Base-by-base conservation (phyloP, 2,797 vertebrate genomes). In the Labeo calbasu region DNA sequence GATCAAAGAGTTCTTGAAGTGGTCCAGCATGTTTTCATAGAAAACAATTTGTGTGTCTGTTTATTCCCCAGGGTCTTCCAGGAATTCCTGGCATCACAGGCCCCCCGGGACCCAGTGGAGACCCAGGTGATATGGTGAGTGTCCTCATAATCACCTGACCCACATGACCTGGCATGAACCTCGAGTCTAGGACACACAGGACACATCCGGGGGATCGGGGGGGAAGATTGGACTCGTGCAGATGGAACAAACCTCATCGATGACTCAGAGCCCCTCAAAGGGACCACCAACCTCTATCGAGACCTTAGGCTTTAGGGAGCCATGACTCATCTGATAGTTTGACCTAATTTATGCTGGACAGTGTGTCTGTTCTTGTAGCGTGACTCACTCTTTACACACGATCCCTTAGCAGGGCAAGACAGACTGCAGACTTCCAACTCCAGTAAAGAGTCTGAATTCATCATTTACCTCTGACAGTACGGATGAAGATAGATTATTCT, bases 101-200 rank as follows among this genome's bases (percentile, higher is more conserved):
- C 0, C 95, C 96, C 57, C 93, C 95, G 70, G 97, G 97, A 87
- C 95, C 94, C 51, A 90, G 91, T 0, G 97, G 97, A 84, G 97
- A 98, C 88, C 94, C 92, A 0, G 97, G 97, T 46, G 95, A 95
- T 72, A 72, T 89, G 95, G 97, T 99, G 91, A 92, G 95, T 91
- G 63, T 75, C 40, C 53, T 36, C 66, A 73, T 13, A 75, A 61
- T 46, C 65, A 79, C 25, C 12, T 66, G 17, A 78, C 63, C 25
- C 75, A 79, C 51, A 13, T 75, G 17, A 73, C 19, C 65, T 0
- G 0, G 36, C 85, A 50, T 51, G 68, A 28, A 66, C 65, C 28
- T 51, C 0, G 0, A 53, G 23, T 23, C 10, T n/a, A 77, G 25
- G 51, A 80, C 77, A 75, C 7, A 9, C 77, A 57, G 61, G 25